Evolutionary conservation across 2,888 invertebrate genomes (phyloP).

Genomic region (Cylindroiulus punctatus): DNA sequence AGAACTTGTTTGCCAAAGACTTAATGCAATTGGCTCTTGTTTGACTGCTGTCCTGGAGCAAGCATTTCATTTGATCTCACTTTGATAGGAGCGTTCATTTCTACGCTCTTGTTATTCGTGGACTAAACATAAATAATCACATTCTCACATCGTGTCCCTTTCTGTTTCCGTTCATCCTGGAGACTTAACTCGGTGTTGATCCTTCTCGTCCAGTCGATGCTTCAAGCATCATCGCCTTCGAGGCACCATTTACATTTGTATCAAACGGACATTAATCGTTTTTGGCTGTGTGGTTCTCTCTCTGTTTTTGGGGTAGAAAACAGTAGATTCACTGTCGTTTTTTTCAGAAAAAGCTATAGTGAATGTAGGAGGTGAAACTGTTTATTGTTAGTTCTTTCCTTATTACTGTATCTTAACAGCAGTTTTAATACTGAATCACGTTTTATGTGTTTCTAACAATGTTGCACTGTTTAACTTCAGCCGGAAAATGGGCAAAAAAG

Average conservation of each 20-base stretch:
- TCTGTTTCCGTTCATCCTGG: background rate
- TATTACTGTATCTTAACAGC: no score
- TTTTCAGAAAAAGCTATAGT: no score
- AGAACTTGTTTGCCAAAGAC: constrained; percentile 12
- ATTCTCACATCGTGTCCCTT: constrained; percentile 16
- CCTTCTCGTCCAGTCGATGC: background rate
- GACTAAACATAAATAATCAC: constrained; percentile 42
- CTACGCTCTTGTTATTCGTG: constrained; percentile 29
- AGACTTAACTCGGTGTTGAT: background rate
- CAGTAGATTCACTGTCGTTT: no score
- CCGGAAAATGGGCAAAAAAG: background rate
- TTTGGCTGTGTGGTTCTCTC: background rate
- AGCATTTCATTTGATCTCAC: constrained; percentile 38
- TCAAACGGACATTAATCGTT: background rate
- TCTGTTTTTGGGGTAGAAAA: background rate
- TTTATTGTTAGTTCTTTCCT: no score
- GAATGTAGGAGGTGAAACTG: no score
- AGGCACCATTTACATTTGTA: background rate
- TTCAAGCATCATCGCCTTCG: background rate
- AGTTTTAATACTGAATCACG: no score
- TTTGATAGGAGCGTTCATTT: constrained; percentile 29
- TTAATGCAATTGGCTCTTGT: constrained; percentile 38
- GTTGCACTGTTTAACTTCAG: no score
- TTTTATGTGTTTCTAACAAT: no score
- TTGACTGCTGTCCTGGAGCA: constrained; percentile 42